These are phyloP conservation scores for Zoroaster sp. DNA, from an alignment of 53 echinoderm and acorn worm species.

Conservation along the genomic window DNA sequence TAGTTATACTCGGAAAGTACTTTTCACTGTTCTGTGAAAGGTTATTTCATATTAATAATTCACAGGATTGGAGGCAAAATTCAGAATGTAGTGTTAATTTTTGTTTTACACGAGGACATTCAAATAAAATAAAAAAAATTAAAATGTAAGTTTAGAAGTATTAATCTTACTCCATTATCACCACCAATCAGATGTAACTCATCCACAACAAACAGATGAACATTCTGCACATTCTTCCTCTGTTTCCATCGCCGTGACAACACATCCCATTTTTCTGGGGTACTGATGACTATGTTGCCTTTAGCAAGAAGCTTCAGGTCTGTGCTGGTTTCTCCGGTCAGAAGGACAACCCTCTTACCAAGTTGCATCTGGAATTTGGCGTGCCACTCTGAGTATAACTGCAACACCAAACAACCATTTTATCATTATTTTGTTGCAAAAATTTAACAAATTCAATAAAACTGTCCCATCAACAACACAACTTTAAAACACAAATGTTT, in stretches of 20 bases:
- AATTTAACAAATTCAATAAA: too few relatives aligned
- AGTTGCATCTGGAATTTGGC: slow-evolving; percentile 99
- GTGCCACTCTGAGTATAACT: slow-evolving; percentile 99
- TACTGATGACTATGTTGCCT: slow-evolving; percentile 98
- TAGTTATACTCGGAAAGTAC: background rate
- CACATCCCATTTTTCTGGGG: slow-evolving; percentile 97
- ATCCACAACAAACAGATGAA: slow-evolving; percentile 93
- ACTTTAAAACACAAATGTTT: too few relatives aligned
- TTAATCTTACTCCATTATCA: slow-evolving; percentile 91
- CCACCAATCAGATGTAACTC: slow-evolving; percentile 97
- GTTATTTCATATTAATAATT: too few relatives aligned
- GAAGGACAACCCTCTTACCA: slow-evolving; percentile 90
- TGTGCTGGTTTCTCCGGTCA: slow-evolving; percentile 96
- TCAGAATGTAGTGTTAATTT: too few relatives aligned
- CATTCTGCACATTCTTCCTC: slow-evolving; percentile 99
- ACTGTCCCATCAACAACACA: too few relatives aligned
- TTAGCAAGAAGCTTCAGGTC: slow-evolving; percentile 99
- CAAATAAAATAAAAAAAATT: background rate
- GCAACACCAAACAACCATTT: too few relatives aligned
- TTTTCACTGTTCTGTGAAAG: too few relatives aligned
- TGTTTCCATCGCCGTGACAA: slow-evolving; percentile 97
- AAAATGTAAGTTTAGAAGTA: background rate
- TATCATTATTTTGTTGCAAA: too few relatives aligned
- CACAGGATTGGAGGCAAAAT: too few relatives aligned
- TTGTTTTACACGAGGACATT: background rate